Evolutionary conservation across 2,888 invertebrate species (phyloP).

Genomic region (Polyommatus iphigenia): DNA sequence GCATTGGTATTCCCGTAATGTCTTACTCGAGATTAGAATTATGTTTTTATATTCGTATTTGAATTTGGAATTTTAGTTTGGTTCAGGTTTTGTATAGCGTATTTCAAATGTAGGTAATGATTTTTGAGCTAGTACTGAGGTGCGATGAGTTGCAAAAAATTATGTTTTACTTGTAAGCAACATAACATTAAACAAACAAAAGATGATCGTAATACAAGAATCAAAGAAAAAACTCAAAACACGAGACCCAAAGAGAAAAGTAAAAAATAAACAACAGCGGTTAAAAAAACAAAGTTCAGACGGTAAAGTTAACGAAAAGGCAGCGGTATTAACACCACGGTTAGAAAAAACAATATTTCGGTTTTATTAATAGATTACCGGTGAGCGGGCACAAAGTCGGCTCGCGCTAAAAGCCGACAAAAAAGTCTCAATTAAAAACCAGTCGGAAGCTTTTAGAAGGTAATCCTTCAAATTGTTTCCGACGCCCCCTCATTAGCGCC

Average conservation of each 20-base stretch:
- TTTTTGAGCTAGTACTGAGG: not conserved
- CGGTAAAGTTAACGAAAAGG: conserved; percentile 19
- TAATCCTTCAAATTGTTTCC: conserved; percentile 81
- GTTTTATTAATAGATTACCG: conserved; percentile 76
- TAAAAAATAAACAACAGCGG: not conserved
- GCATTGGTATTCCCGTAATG: conserved; percentile 80
- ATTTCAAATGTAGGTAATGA: not conserved
- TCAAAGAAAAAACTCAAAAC: not conserved
- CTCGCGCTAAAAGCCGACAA: conserved; percentile 75
- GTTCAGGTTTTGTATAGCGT: not conserved
- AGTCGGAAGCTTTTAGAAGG: conserved; percentile 81
- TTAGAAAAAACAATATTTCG: conserved; percentile 48
- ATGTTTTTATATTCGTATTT: conserved; percentile 57
- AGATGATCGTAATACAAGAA: too few species aligned
- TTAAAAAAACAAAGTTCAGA: not conserved
- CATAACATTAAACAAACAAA: too few species aligned
- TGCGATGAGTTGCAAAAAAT: too few species aligned
- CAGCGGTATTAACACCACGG: conserved; percentile 12
- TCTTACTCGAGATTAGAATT: conserved; percentile 79
- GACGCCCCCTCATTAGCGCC: conserved; percentile 80
- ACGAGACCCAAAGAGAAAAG: not conserved
- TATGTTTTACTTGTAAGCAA: too few species aligned
- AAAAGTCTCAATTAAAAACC: conserved; percentile 81
- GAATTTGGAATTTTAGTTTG: not conserved
- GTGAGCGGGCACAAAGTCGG: conserved; percentile 63